Evolutionary conservation across 2,113 vertebrate species (phyloP), one percentile per base, ranked within the genome.

Genomic region (Athene noctua): DNA sequence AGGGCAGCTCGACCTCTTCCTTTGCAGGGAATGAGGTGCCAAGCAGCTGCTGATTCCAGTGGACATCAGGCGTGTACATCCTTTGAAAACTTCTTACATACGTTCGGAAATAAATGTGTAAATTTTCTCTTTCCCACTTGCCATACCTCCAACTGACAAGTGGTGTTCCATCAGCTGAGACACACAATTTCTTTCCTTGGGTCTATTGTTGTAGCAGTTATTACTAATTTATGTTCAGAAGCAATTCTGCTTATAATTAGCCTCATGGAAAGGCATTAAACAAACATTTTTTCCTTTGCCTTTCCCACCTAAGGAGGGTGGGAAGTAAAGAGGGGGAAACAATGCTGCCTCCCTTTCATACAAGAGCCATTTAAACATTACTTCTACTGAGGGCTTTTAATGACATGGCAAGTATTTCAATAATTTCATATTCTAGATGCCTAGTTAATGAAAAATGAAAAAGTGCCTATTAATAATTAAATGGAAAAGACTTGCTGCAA

Each of bases 171-270:
- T 54, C 52, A 91, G 47, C 75, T 55, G 87, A 89, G 58, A 94
- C 63, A 17, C 17, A 73, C 20, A 19, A 57, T 90, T 90, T 94
- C 25, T 96, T 96, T 95, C 88, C 79, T 93, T 90, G 80, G 18
- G 42, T 94, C 80, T 89, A 36, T 95, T 94, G 62, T 58, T 88
- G 47, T 63, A 57, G 52, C 61, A 72, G 6, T 92, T 86, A 29
- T 58, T 95, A 85, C 89, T 97, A 90, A 96, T 97, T 90, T 95
- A 75, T 66, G 75, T 80, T 84, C 58, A 88, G 92, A 94, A 97
- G 38, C 72, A 94, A 77, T 94, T 94, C 94, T 91, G 67, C 92
- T 79, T 87, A 91, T 97, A 88, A 96, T 97, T 97, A 97, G 94
- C 78, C 95, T 59, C 93, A 95, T 96, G 92, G 75, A 80, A 96